Conservation (phyloP, 2,797 vertebrate species). For the Myotis findleyi region DNA sequence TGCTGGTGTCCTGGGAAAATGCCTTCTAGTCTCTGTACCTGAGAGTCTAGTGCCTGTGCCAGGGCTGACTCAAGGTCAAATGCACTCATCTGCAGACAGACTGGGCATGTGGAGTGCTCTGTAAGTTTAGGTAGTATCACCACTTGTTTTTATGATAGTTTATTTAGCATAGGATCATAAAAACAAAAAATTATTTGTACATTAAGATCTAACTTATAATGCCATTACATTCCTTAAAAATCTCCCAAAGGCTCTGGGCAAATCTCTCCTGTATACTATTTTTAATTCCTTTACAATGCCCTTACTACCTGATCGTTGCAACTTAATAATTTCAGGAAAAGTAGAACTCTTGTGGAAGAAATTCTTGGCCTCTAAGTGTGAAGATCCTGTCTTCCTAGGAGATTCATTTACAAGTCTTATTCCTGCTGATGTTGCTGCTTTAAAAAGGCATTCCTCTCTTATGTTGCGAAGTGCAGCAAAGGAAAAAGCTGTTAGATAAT, state of each 20-base stretch:
- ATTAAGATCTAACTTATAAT: background rate
- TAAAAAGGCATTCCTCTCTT: conserved; percentile 56
- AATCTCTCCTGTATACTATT: background rate
- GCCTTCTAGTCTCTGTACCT: background rate
- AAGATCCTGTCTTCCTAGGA: conserved; percentile 55
- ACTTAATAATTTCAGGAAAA: conserved; percentile 12
- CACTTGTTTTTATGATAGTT: background rate
- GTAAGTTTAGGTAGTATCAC: background rate
- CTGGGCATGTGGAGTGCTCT: background rate
- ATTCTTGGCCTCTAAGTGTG: background rate
- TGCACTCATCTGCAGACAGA: background rate
- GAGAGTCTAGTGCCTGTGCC: background rate
- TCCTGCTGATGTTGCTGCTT: conserved; percentile 67
- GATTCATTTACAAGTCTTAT: conserved; percentile 62
- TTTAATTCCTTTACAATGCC: background rate
- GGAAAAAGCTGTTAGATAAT: conserved; percentile 64
- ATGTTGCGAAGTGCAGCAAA: conserved; percentile 28
- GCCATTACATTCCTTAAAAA: background rate
- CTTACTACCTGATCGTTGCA: background rate
- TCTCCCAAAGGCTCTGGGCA: background rate
- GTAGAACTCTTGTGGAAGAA: conserved; percentile 15
- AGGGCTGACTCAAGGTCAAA: background rate
- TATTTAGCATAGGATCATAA: background rate
- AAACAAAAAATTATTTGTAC: background rate
- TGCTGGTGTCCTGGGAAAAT: background rate